Base-by-base conservation (phyloP, 2,113 vertebrate genomes). In the Ochotona princeps region DNA sequence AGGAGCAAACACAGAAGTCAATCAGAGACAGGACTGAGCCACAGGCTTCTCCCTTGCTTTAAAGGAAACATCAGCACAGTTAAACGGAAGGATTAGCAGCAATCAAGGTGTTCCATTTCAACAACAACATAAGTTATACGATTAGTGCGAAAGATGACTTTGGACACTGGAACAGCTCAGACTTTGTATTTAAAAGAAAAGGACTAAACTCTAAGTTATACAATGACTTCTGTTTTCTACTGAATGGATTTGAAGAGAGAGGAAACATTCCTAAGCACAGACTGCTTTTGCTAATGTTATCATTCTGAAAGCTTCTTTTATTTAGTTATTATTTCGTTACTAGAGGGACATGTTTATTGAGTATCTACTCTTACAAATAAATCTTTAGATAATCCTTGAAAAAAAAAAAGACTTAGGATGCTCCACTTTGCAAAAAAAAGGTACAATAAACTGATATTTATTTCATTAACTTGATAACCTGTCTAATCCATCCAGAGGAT, bases 331-430 rank as follows among this genome's bases (percentile, higher is more conserved):
- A 70, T 57, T n/a, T 82, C 79, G 35, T 21, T 21, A 49, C n/a
- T 74, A 76, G 32, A 74, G 0, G 10, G 57, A 60, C 25, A 92
- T 51, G 23, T 72, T 65, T 91, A 21, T 23, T 14, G 69, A 91
- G 2, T 57, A 44, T 14, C 17, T 2, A 2, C 76, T 87, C 75
- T 21, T 47, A 47, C 44, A 75, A 83, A 86, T 51, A 25, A 66
- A 49, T 35, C 18, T 38, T 84, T 91, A 85, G 80, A 70, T 61
- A 63, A 44, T 67, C 72, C 14, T 90, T 92, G 8, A 15, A 17
- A 93, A 44, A 44, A 44, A 84, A 57, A 74, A 90, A 75, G 57
- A 88, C 38, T 84, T 66, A 92, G 93, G 25, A 89, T 78, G 6
- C 91, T 66, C 51, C 6, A 74, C 0, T 8, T 15, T 69, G 9